Conservation (phyloP, 1,140 invertebrate species). For the Platorchestia sp. region DNA sequence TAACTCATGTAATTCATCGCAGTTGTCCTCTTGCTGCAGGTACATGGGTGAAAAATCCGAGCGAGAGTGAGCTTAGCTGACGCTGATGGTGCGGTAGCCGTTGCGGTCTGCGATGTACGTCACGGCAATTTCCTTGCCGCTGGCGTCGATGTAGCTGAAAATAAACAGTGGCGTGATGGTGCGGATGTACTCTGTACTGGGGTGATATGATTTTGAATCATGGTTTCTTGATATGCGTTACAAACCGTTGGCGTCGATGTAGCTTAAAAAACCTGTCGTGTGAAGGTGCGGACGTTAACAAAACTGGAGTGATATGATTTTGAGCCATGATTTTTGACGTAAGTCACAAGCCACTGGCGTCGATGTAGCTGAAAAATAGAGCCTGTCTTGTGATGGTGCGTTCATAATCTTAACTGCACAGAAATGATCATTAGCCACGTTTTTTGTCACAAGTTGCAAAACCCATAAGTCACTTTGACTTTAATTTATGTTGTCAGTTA, state of each 20-base stretch:
- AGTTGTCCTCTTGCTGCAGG: background rate
- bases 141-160: slow-evolving; percentile 9
- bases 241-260: background rate
- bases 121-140: background rate
- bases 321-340: no score
- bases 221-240: background rate
- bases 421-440: no score
- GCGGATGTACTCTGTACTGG: background rate
- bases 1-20: background rate
- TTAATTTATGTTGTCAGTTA: no score
- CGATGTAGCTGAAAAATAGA: no score
- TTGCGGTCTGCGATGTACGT: background rate
- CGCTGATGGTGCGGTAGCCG: background rate
- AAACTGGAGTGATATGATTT: no score
- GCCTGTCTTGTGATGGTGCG: no score
- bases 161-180: background rate
- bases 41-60: background rate
- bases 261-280: background rate
- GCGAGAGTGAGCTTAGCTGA: background rate
- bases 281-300: background rate
- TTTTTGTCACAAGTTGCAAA: no score
- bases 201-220: background rate
- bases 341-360: no score
- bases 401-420: no score
- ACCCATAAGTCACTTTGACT: no score